Percentiles rank a stretch among this genome's conserved stretches.
These are phyloP conservation scores for Hipposideros armiger DNA, from an alignment of 2,113 vertebrate species.

Conservation along the genomic window DNA sequence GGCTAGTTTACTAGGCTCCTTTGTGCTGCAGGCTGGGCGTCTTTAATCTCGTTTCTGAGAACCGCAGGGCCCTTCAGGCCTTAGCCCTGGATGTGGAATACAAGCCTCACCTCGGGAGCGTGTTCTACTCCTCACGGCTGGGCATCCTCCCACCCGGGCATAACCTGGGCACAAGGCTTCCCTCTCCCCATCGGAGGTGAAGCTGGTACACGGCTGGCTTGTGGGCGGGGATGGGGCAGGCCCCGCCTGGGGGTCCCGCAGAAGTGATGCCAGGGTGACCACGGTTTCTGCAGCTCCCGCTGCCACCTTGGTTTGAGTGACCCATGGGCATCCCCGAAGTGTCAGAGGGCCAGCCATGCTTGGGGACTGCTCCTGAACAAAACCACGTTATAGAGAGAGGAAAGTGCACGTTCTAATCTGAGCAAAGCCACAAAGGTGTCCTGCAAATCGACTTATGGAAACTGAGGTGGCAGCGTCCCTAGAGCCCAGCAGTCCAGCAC, in stretches of 20 bases:
- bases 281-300: too few species aligned
- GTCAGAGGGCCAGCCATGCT: too few species aligned
- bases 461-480: fast-evolving
- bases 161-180: fast-evolving
- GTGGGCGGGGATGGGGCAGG: fast-evolving
- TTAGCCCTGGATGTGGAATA: too few species aligned
- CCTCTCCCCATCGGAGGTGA: not conserved
- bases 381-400: too few species aligned
- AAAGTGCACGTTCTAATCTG: fast-evolving
- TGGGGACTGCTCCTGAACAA: too few species aligned
- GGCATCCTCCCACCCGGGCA: fast-evolving
- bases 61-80: fast-evolving
- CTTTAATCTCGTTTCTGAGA: fast-evolving
- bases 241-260: fast-evolving
- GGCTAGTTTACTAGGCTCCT: not conserved
- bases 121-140: too few species aligned
- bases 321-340: fast-evolving
- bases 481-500: fast-evolving
- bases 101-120: too few species aligned
- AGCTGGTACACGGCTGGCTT: fast-evolving
- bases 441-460: fast-evolving
- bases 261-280: too few species aligned
- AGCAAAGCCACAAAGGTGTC: fast-evolving
- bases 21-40: fast-evolving
- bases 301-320: not conserved